Evolutionary conservation across 1,140 invertebrate species (phyloP), one percentile per base, ranked within the genome.

Genomic region (Leptinotarsa lineolata): DNA sequence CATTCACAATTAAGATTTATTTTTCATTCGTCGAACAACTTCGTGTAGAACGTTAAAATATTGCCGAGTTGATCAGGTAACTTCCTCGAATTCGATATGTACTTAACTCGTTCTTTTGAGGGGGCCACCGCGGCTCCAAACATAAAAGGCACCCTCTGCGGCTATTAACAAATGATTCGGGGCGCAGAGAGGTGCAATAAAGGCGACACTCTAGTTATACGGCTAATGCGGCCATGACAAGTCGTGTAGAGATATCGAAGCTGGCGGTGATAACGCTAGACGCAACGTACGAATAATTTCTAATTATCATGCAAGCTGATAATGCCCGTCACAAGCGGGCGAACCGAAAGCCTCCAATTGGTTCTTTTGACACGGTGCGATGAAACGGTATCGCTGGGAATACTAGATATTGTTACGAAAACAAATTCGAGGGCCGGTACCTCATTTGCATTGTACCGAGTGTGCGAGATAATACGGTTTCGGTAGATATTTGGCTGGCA

Each of bases 241-340:
- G 48, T 54, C 48, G 48, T 54, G 48, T 54, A 54, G n/a, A 54
- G 48, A 54, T 54, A 54, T 54, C 48, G 48, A 54, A 18, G 48
- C 48, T 54, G 48, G 48, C 48, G 48, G 48, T 54, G 48, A 54
- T 54, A 54, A 54, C 2, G 48, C 48, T n/a, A 54, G 48, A 54
- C 48, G 48, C 48, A 54, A 54, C 48, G 48, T 54, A 54, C 48
- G 48, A 54, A 54, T 54, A 54, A 54, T 54, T 54, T 54, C 48
- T 54, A 54, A 54, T 54, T 54, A 54, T 54, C 48, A 54, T 54
- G 48, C 48, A 18, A 54, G 48, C 48, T 54, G 48, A 54, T 54
- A 54, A 54, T 15, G 48, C 48, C 48, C 15, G 48, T 15, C 48
- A 18, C 48, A 18, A 54, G 48, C 48, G 48, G 48, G 48, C 48